A percentile compares a stretch with the other conserved stretches of the same genome.
Evolutionary conservation across 2,797 vertebrate species (phyloP).

Genomic region (Ambastaia sidthimunki): DNA sequence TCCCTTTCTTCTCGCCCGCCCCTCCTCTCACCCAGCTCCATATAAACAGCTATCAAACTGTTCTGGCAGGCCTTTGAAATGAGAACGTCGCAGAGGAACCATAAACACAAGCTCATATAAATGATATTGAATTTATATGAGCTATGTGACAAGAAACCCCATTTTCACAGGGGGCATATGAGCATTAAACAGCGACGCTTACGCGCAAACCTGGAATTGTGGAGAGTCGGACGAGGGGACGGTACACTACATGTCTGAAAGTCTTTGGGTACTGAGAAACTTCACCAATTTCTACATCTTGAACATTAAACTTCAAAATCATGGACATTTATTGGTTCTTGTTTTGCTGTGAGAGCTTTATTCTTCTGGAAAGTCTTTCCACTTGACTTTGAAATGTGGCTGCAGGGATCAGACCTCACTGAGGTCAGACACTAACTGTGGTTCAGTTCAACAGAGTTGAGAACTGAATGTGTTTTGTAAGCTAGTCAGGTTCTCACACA

Average conservation of each 20-base stretch:
- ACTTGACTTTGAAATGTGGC: neutral
- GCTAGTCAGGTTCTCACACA: too few relatives aligned
- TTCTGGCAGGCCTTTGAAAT: constrained; percentile 59
- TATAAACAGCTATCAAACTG: constrained; percentile 67
- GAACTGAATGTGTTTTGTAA: too few relatives aligned
- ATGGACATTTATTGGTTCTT: neutral
- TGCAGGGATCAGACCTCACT: neutral
- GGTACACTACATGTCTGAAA: neutral
- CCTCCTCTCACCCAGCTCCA: constrained; percentile 49
- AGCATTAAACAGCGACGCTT: constrained; percentile 8
- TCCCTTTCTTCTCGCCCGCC: constrained; percentile 37
- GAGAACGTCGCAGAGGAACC: constrained; percentile 52
- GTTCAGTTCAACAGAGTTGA: too few relatives aligned
- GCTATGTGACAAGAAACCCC: constrained; percentile 50
- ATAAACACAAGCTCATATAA: constrained; percentile 58
- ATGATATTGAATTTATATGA: constrained; percentile 59
- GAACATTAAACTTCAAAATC: neutral
- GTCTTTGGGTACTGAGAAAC: neutral
- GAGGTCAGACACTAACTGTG: too few relatives aligned
- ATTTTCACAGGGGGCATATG: constrained; percentile 43
- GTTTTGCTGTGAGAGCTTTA: neutral
- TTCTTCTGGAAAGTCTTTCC: neutral
- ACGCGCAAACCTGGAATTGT: neutral
- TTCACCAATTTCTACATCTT: neutral
- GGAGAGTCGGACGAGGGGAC: neutral